Evolutionary conservation across 2,113 vertebrate species (phyloP).

Genomic region (Leptobrachium ailaonicum): DNA sequence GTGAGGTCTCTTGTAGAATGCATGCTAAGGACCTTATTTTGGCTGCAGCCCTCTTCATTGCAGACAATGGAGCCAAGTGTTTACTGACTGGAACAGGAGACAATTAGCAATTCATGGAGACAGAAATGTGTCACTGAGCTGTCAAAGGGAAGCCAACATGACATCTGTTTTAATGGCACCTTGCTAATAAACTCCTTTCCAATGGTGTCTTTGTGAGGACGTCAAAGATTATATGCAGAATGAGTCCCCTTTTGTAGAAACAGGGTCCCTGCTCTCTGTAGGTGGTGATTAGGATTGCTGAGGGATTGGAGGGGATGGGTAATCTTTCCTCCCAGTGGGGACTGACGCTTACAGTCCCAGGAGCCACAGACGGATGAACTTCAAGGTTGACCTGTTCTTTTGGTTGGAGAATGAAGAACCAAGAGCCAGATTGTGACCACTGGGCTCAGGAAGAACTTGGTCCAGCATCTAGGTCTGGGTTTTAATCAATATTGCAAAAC

Average conservation of each 20-base stretch:
- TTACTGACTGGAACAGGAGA: slow-evolving; percentile 64
- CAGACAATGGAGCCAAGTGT: slow-evolving; percentile 67
- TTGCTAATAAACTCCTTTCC: slow-evolving; percentile 70
- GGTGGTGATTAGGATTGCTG: slow-evolving; percentile 53
- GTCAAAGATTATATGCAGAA: slow-evolving; percentile 74
- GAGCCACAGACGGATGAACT: slow-evolving; percentile 38
- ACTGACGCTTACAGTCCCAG: slow-evolving; percentile 59
- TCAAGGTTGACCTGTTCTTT: neutral
- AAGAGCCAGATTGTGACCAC: neutral
- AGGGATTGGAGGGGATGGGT: slow-evolving; percentile 22
- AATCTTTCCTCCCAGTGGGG: slow-evolving; percentile 58
- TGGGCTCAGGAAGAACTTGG: too few relatives aligned
- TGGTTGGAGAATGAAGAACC: neutral
- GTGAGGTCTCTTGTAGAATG: slow-evolving; percentile 57
- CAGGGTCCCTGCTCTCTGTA: slow-evolving; percentile 59
- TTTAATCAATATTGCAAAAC: too few relatives aligned
- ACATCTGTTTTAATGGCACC: slow-evolving; percentile 70
- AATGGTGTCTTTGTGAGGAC: slow-evolving; percentile 67
- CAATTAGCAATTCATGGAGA: slow-evolving; percentile 70
- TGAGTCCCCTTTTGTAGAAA: slow-evolving; percentile 62
- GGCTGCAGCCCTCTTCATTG: slow-evolving; percentile 57
- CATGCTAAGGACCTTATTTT: slow-evolving; percentile 56
- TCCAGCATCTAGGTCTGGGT: too few relatives aligned
- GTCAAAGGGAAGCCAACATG: slow-evolving; percentile 63
- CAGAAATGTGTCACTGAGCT: slow-evolving; percentile 67